Evolutionary conservation across 2,797 vertebrate genomes (phyloP), one percentile per base, ranked within the genome.

Genomic region (Adelosebastes latens): DNA sequence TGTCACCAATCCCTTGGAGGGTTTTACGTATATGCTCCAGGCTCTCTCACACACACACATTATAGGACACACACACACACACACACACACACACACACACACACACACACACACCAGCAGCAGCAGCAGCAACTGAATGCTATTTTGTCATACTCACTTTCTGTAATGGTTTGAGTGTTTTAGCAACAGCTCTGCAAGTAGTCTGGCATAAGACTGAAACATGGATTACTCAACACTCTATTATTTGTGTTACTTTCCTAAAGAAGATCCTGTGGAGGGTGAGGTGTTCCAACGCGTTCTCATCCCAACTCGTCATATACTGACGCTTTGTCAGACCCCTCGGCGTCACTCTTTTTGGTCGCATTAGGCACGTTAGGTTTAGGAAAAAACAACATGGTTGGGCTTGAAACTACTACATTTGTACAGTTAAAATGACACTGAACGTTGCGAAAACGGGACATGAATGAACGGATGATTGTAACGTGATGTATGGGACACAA

Each of bases 1-100:
- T 93, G 90, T 92, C 93, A 93, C 83, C 76, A 49, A 73, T 68
- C 76, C 89, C 90, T 88, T 13, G 2, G 73, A 94, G 91, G 82
- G 42, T 79, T 91, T 90, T 84, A 39, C 84, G 68, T 72, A 64
- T 82, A 90, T 71, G 87, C 91, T 84, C 68, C 79, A 79, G 86
- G 84, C 75, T 32, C 58, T 52, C 69, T 20, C 36, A 22, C 65
- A 66, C 66, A 52, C 60, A 25, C 71, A 61, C 56, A 29, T 58
- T 29, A 27, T 12, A 18, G 16, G 27, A n/a, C 11, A 34, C 27
- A 34, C 75, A 56, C 39, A 56, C 42, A 49, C 34, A 12, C 34
- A 4, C 34, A 12, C 34, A 13, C 11, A 2, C 12, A 13, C 36
- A 2, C 2, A 2, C 36, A 5, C 34, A 36, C 4, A 10, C 32